Evolutionary conservation across 2,888 invertebrate genomes (phyloP).

Genomic region (Peribatodes rhomboidaria): DNA sequence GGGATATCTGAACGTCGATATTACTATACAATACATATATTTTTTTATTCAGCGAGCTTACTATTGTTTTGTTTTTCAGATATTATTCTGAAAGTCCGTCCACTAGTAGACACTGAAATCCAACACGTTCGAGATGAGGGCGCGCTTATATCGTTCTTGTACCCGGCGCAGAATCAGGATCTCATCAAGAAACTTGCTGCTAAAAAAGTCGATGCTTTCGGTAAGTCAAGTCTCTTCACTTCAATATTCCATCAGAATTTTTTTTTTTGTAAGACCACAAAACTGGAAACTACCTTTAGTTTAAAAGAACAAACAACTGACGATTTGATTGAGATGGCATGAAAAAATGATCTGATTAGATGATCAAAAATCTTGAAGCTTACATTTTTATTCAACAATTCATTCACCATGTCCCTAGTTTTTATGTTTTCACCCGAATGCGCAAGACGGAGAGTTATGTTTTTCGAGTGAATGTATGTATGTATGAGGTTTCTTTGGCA

Average conservation of each 20-base stretch:
- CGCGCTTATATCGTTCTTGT: slow-evolving; percentile 93
- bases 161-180: slow-evolving; percentile 93
- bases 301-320: too few relatives aligned
- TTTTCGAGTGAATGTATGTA: too few relatives aligned
- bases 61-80: slow-evolving; percentile 75
- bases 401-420: too few relatives aligned
- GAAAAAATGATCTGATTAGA: too few relatives aligned
- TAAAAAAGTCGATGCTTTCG: slow-evolving; percentile 92
- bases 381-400: neutral
- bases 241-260: too few relatives aligned
- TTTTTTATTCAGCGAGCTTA: neutral
- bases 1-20: neutral
- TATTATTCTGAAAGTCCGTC: slow-evolving; percentile 93
- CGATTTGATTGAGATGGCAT: too few relatives aligned
- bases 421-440: too few relatives aligned
- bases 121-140: slow-evolving; percentile 88
- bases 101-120: slow-evolving; percentile 89
- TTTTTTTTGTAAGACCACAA: too few relatives aligned
- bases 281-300: too few relatives aligned
- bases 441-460: too few relatives aligned
- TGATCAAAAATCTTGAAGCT: neutral
- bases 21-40: neutral
- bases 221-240: too few relatives aligned
- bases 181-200: slow-evolving; percentile 90
- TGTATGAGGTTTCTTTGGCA: too few relatives aligned